A percentile compares a stretch with the other conserved stretches of the same genome.
Conservation (phyloP, 2,113 vertebrate species). For the Embiotoca jacksoni region DNA sequence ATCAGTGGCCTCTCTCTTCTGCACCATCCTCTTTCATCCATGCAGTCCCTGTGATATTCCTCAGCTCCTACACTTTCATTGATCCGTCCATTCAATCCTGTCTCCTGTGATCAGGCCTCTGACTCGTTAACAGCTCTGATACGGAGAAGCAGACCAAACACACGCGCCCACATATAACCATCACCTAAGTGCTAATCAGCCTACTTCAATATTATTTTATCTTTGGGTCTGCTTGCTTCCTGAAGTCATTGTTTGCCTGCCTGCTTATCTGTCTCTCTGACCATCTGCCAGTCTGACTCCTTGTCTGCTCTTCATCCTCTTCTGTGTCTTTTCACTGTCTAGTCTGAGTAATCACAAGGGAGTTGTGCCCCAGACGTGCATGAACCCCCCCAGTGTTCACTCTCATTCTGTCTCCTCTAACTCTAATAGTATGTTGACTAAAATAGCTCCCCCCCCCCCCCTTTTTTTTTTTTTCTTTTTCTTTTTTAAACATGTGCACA, state of each 20-base stretch:
- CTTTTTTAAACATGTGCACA: conserved; percentile 37
- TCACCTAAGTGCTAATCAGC: conserved; percentile 49
- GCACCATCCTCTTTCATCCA: conserved; percentile 39
- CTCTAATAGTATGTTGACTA: conserved; percentile 40
- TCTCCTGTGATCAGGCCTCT: conserved; percentile 65
- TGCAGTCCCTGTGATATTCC: conserved; percentile 34
- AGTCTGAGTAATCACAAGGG: conserved; percentile 30
- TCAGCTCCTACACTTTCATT: conserved; percentile 38
- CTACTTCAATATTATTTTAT: conserved; percentile 27
- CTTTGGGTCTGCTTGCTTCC: neutral
- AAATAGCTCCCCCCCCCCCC: conserved; percentile 44
- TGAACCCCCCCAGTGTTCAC: neutral
- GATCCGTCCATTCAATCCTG: conserved; percentile 57
- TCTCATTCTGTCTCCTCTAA: conserved; percentile 18
- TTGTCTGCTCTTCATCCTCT: conserved; percentile 18
- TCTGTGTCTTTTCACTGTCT: conserved; percentile 29
- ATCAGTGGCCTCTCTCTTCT: conserved; percentile 28
- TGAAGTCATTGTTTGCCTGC: neutral
- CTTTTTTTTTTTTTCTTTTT: conserved; percentile 37
- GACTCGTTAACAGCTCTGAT: conserved; percentile 57
- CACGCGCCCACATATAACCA: neutral
- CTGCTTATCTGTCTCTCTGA: conserved; percentile 36
- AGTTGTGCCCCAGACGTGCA: conserved; percentile 2
- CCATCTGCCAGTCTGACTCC: conserved; percentile 38
- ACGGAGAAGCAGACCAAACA: neutral